phyloP scores from a whole-genome alignment of 2,888 invertebrate species.

The Pristionchus arcanus region DNA sequence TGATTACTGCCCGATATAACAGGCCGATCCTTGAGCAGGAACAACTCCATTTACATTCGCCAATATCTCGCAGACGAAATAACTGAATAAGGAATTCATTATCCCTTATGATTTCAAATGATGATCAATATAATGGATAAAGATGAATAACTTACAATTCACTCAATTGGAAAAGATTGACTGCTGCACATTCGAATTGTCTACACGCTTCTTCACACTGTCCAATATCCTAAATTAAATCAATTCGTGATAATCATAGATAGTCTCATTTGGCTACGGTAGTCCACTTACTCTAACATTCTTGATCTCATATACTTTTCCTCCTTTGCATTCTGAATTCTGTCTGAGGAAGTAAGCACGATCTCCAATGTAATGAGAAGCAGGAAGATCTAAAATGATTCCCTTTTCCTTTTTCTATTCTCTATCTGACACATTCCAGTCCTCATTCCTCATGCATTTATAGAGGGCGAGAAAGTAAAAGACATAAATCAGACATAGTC shows the following conservation, averaged over 20 bases:
- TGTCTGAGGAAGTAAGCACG: constrained; percentile 54
- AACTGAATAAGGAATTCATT: constrained; percentile 18
- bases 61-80: constrained; percentile 67
- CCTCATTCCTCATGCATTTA: constrained; percentile 6
- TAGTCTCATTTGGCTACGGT: neutral
- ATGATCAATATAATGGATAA: neutral
- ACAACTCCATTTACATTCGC: constrained; percentile 64
- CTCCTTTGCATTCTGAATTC: constrained; percentile 52
- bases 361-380: constrained; percentile 48
- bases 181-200: constrained; percentile 76
- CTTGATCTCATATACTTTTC: constrained; percentile 56
- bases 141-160: constrained; percentile 12
- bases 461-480: neutral
- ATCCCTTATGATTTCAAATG: neutral
- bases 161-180: constrained; percentile 75
- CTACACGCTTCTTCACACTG: constrained; percentile 78
- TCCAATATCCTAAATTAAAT: constrained; percentile 72
- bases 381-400: constrained; percentile 38
- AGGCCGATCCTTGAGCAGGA: constrained; percentile 75
- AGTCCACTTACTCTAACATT: constrained; percentile 55
- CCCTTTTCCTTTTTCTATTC: neutral
- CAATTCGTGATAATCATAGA: neutral
- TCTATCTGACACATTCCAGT: neutral
- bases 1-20: constrained; percentile 63
- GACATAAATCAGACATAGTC: constrained; percentile 12